A percentile compares a stretch with the other conserved stretches of the same genome.
Conservation (phyloP, 2,797 vertebrate species). For the Peromyscus aztecus region DNA sequence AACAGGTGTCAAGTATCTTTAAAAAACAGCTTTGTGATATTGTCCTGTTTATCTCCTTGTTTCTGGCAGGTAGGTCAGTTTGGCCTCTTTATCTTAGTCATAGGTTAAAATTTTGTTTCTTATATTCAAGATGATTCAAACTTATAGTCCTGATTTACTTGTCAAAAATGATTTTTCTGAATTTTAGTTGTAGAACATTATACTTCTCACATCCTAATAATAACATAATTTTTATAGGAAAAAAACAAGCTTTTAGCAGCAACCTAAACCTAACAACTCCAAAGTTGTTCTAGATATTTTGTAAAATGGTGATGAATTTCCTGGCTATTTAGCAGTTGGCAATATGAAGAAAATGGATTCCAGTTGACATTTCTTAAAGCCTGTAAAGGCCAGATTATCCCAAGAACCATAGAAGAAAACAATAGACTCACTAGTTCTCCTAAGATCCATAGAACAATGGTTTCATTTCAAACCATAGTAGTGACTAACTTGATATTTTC, state of each 20-base stretch:
- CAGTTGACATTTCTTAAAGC: slow-evolving; percentile 71
- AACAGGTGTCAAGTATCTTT: neutral
- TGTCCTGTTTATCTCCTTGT: slow-evolving; percentile 6
- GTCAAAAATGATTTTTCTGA: slow-evolving; percentile 5
- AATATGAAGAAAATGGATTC: slow-evolving; percentile 63
- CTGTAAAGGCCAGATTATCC: slow-evolving; percentile 49
- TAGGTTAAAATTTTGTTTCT: slow-evolving; percentile 30
- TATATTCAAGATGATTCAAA: neutral
- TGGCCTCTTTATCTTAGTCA: neutral
- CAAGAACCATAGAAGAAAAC: neutral
- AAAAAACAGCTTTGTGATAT: neutral
- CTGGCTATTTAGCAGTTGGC: slow-evolving; percentile 43
- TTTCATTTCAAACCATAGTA: slow-evolving; percentile 58
- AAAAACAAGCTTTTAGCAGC: neutral
- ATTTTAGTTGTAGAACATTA: slow-evolving; percentile 7
- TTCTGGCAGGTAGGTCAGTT: slow-evolving; percentile 9
- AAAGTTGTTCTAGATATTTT: slow-evolving; percentile 48
- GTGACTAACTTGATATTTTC: neutral
- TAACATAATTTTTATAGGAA: slow-evolving; percentile 54
- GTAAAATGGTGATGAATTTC: slow-evolving; percentile 65
- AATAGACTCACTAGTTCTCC: neutral
- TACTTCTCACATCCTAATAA: slow-evolving; percentile 36
- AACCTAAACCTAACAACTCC: neutral
- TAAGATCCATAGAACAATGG: slow-evolving; percentile 16
- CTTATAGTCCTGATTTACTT: neutral